Conservation (phyloP, 2,113 vertebrate genomes). For the Crotalus viridis region DNA sequence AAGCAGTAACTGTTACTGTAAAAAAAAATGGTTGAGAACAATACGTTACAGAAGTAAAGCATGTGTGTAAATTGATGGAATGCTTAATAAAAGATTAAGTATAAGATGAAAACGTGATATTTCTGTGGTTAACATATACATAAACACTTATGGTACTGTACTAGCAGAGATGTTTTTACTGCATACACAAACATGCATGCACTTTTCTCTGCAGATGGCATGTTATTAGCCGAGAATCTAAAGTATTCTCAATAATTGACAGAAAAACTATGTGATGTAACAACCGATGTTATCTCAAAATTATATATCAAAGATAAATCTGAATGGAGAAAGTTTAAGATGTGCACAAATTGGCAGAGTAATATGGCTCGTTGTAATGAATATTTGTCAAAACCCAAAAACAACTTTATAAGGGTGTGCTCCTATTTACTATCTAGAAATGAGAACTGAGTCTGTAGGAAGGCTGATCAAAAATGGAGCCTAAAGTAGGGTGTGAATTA, state of each 20-base stretch:
- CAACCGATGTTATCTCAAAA: not conserved
- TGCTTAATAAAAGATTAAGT: not conserved
- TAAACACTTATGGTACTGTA: not conserved
- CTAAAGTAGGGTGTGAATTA: not conserved
- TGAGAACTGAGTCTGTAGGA: not conserved
- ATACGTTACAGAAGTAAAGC: not conserved
- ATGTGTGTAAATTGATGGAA: not conserved
- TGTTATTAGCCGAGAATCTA: not conserved
- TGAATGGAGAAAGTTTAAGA: not conserved
- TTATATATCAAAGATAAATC: not conserved
- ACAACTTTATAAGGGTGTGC: not conserved
- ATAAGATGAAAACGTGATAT: not conserved
- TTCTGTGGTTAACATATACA: not conserved
- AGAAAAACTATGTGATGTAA: not conserved
- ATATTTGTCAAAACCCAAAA: not conserved
- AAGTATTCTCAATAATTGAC: not conserved
- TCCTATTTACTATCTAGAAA: not conserved
- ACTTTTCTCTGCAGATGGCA: not conserved
- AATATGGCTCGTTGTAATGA: not conserved
- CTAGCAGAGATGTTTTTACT: not conserved
- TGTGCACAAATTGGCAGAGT: not conserved
- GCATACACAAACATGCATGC: not conserved
- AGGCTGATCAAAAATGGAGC: not conserved
- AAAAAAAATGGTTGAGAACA: not conserved
- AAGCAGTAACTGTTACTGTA: not conserved